phyloP scores from a whole-genome alignment of 2,797 vertebrate species.

The Discoglossus pictus region DNA sequence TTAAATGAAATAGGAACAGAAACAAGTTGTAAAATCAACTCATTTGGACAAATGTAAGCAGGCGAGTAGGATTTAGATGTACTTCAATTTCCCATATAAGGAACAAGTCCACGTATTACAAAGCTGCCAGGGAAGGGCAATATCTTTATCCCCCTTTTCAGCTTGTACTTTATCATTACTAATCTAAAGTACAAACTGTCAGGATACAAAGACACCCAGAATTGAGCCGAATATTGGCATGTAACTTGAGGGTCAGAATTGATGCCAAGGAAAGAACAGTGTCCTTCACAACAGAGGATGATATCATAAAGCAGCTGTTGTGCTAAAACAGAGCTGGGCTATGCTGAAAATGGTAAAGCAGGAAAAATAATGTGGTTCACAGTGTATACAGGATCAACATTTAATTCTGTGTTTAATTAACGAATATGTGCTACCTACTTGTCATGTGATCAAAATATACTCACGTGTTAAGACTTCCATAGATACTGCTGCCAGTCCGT shows the following conservation, averaged over 20 bases:
- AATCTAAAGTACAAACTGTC: background rate
- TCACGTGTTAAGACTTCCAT: constrained; percentile 97
- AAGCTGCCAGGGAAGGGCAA: too few relatives aligned
- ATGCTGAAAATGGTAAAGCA: too few relatives aligned
- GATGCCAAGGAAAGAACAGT: constrained; percentile 15
- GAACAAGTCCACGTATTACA: too few relatives aligned
- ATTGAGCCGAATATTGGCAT: too few relatives aligned
- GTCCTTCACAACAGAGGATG: constrained; percentile 29
- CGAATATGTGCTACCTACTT: constrained; percentile 24
- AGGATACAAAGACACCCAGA: background rate
- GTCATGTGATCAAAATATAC: constrained; percentile 52
- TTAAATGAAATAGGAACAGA: too few relatives aligned
- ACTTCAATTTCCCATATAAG: too few relatives aligned
- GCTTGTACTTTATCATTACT: background rate
- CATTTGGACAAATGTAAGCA: too few relatives aligned
- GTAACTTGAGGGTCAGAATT: background rate
- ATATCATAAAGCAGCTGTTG: constrained; percentile 31
- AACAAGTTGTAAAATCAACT: too few relatives aligned
- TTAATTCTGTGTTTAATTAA: background rate
- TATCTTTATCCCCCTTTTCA: too few relatives aligned
- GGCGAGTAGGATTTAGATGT: too few relatives aligned
- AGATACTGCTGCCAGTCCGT: constrained; percentile 91
- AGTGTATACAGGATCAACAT: background rate
- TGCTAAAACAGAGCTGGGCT: background rate
- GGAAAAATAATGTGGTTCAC: constrained; percentile 14